Evolutionary conservation across 2,888 invertebrate species (phyloP), one percentile per base, ranked within the genome.

Genomic region (Acleris cristana): DNA sequence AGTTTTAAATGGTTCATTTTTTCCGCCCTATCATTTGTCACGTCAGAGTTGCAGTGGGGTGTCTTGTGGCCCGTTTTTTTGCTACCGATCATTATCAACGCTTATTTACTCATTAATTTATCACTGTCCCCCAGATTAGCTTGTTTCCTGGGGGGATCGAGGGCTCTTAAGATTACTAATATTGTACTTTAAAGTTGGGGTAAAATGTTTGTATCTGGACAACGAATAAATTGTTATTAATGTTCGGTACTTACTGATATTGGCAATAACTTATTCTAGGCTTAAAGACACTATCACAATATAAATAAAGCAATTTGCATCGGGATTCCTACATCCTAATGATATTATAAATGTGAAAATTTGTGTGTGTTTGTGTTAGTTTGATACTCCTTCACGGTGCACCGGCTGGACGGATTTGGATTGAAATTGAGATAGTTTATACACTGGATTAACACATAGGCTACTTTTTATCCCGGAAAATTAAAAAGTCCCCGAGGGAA

Each of bases 51-150:
- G 68, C 65, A 67, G 67, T 70, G 64, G 66, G 67, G 71, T 72
- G 74, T 73, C 71, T 71, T 76, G 73, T 70, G 72, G 72, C 56
- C 67, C 70, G 76, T 73, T 71, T 87, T 89, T 86, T 86, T 85
- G 81, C 76, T 75, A 71, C 71, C 69, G 87, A 88, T 89, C 85
- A 81, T 90, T 90, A 90, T 90, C 89, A 83, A 73, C 80, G 84
- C 79, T 89, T 90, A 89, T 89, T 89, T 87, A 83, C 81, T 87
- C 87, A 86, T 86, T 89, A 88, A 91, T 92, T 89, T 87, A 82
- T 90, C 89, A 86, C 81, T 87, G 88, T 89, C 87, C 77, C 68
- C 78, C 78, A 82, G 87, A 88, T 89, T 87, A 86, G 86, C 84
- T 80, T 81, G 80, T 79, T 78, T 77, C 76, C 74, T 75, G 69